A percentile compares a stretch with the other conserved stretches of the same genome.
Evolutionary conservation across 2,888 invertebrate genomes (phyloP).

Genomic region (Muscina levida): DNA sequence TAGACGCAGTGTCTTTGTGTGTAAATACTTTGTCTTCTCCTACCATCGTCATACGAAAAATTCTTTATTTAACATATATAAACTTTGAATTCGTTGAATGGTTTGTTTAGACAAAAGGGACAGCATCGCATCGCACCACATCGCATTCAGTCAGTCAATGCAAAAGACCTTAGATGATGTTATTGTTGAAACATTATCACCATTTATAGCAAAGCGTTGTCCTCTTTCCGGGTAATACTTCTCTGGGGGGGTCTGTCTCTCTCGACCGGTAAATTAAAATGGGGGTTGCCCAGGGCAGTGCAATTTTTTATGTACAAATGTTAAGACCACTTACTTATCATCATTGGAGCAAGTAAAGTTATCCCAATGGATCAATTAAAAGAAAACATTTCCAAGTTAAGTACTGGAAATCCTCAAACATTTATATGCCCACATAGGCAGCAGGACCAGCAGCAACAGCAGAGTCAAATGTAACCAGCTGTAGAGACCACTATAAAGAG

Average conservation of each 20-base stretch:
- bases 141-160: no score
- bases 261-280: no score
- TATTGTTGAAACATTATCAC: slow-evolving; percentile 31
- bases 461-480: background rate
- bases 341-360: slow-evolving; percentile 33
- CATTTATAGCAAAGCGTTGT: slow-evolving; percentile 12
- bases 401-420: slow-evolving; percentile 43
- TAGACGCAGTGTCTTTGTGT: background rate
- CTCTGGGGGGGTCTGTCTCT: no score
- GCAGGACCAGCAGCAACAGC: no score
- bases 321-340: slow-evolving; percentile 36
- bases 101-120: no score
- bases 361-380: slow-evolving; percentile 42
- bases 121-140: no score
- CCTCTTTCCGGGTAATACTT: background rate
- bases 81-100: no score
- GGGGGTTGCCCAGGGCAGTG: no score
- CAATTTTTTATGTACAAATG: background rate
- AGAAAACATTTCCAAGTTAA: slow-evolving; percentile 39
- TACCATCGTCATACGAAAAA: no score
- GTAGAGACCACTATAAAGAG: background rate
- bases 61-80: no score
- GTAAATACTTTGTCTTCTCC: background rate
- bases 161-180: no score
- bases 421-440: slow-evolving; percentile 24